Base-by-base conservation (phyloP, 2,888 invertebrate species). In the Acleris emargana region DNA sequence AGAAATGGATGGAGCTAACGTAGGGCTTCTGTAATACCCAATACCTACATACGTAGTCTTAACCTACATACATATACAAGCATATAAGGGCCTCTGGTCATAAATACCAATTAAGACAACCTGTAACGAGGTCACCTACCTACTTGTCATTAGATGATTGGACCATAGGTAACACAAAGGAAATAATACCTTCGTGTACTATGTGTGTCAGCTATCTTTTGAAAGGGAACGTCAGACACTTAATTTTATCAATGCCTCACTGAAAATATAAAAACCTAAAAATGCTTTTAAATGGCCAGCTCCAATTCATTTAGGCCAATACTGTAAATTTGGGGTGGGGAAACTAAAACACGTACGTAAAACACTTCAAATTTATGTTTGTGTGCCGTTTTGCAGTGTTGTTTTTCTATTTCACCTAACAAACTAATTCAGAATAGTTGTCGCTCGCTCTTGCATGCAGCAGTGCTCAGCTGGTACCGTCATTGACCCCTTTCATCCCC, bases 401-500 rank as follows among this genome's bases (percentile, higher is more conserved):
- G 76, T 86, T 69, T 78, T 78, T 74, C 76, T 72, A 18, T 85
- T 80, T 82, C 82, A 68, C 60, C 68, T 68, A 71, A 58, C 49
- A 20, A 54, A 64, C 52, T 32, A 3, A 17, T 38, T 38, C 52
- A 60, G 16, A 47, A 13, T 68, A 71, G 64, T 28, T 47, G 68
- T 69, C 47, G 81, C 80, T 76, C 78, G 73, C 61, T 85, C 77
- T 73, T 64, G 42, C 76, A 71, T 64, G 42, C 76, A 71, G 62
- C 67, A 73, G 67, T 68, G 71, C 73, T 76, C 63, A 68, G 72
- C 68, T 74, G 72, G 72, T 72, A 81, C 13, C 90, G 89, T 88
- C 89, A 89, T 86, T 90, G 89, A 90, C 78, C 77, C 74, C 72
- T 72, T 82, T 80, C 82, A 81, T 80, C 84, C 84, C 86, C 83